Conservation (phyloP, 2,888 invertebrate genomes). For the Podotricha telesiphe region DNA sequence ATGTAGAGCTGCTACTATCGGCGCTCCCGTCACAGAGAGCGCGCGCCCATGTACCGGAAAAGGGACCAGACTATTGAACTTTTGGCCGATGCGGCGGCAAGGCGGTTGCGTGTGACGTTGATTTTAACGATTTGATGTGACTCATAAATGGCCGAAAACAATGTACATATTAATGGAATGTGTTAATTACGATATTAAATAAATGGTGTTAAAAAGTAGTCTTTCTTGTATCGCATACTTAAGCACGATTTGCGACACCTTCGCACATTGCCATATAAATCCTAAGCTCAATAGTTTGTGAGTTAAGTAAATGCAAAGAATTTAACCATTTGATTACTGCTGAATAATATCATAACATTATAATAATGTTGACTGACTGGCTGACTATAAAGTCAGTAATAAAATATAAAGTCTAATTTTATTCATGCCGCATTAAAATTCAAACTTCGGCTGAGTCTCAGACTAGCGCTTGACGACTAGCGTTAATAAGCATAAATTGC, state of each 20-base stretch:
- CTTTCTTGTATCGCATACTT: not conserved
- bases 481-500: slow-evolving; percentile 16
- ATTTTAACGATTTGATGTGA: slow-evolving; percentile 58
- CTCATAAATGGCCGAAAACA: slow-evolving; percentile 48
- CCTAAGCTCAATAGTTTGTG: not conserved
- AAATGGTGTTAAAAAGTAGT: not conserved
- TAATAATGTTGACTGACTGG: too few species aligned
- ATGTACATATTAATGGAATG: not conserved
- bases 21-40: slow-evolving; percentile 38
- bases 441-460: not conserved
- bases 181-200: not conserved
- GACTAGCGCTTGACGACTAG: slow-evolving; percentile 15
- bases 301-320: not conserved
- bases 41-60: slow-evolving; percentile 65
- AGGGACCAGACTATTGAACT: slow-evolving; percentile 70
- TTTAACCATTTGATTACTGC: not conserved
- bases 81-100: slow-evolving; percentile 54
- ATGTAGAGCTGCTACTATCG: slow-evolving; percentile 15
- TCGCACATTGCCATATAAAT: not conserved
- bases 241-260: not conserved
- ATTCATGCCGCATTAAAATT: not conserved
- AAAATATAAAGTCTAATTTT: not conserved
- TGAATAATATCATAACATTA: not conserved
- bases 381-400: too few species aligned
- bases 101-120: slow-evolving; percentile 54